phyloP scores from a whole-genome alignment of 2,888 invertebrate species.

The Metellina segmentata region DNA sequence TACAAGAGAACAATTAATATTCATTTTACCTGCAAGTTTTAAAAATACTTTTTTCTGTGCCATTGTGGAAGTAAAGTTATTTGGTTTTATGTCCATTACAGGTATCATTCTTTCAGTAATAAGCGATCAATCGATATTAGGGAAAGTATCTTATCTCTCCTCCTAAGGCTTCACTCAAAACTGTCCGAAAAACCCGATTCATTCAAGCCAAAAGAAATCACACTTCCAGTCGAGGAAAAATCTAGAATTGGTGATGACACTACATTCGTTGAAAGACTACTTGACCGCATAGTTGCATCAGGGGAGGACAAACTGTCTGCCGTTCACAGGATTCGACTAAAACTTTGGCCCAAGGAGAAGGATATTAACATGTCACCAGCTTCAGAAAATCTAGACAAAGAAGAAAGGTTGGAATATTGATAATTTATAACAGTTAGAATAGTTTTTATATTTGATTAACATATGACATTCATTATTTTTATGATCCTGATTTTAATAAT shows the following conservation, averaged over 20 bases:
- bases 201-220: slow-evolving; percentile 82
- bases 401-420: slow-evolving; percentile 84
- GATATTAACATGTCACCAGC: slow-evolving; percentile 34
- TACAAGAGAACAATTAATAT: too few relatives aligned
- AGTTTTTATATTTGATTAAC: too few relatives aligned
- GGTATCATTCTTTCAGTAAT: slow-evolving; percentile 55
- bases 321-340: slow-evolving; percentile 87
- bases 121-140: slow-evolving; percentile 78
- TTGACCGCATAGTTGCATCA: slow-evolving; percentile 82
- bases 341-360: slow-evolving; percentile 86
- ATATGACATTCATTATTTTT: too few relatives aligned
- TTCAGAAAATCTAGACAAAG: slow-evolving; percentile 88
- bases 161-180: slow-evolving; percentile 94
- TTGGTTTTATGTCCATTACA: background rate
- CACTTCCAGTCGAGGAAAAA: slow-evolving; percentile 41
- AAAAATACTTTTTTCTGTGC: too few relatives aligned
- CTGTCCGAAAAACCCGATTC: slow-evolving; percentile 91
- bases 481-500: too few relatives aligned
- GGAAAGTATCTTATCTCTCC: slow-evolving; percentile 91
- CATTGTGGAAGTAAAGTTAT: too few relatives aligned
- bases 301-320: slow-evolving; percentile 41
- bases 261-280: slow-evolving; percentile 90
- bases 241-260: slow-evolving; percentile 90
- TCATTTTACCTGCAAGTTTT: too few relatives aligned
- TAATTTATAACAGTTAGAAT: background rate